Percentiles rank a stretch among this genome's conserved stretches.
Conservation (phyloP, 2,888 invertebrate genomes). For the Phyllotreta striolata region DNA sequence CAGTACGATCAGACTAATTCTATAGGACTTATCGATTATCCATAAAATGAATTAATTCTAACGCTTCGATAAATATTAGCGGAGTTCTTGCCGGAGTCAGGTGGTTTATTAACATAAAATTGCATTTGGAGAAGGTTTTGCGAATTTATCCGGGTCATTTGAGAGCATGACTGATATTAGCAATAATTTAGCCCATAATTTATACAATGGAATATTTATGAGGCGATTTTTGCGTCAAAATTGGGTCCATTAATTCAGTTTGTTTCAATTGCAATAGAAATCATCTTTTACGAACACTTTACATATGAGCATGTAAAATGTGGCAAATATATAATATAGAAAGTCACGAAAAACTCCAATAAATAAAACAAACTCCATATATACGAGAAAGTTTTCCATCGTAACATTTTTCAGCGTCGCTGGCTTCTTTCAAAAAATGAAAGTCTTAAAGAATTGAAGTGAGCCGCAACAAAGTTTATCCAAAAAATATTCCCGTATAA, state of each 20-base stretch:
- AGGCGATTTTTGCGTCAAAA: too few relatives aligned
- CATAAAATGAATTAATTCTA: conserved; percentile 38
- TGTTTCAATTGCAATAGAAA: too few relatives aligned
- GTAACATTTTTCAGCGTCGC: conserved; percentile 27
- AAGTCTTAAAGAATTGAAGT: conserved; percentile 29
- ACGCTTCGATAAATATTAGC: conserved; percentile 33
- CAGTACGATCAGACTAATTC: conserved; percentile 34
- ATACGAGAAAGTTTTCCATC: conserved; percentile 11
- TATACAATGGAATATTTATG: too few relatives aligned
- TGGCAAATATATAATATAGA: too few relatives aligned
- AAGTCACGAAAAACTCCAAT: conserved; percentile 1
- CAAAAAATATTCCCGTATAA: conserved; percentile 28
- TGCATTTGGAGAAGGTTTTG: conserved; percentile 25
- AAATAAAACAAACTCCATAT: conserved; percentile 7
- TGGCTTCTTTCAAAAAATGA: conserved; percentile 20
- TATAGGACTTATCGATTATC: conserved; percentile 34
- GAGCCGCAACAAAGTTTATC: conserved; percentile 26
- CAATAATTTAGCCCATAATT: too few relatives aligned
- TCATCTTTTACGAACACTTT: too few relatives aligned
- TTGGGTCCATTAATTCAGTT: too few relatives aligned
- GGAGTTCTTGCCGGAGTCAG: conserved; percentile 11
- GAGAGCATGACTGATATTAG: not conserved
- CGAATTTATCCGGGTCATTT: not conserved
- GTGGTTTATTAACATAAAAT: conserved; percentile 26
- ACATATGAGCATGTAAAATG: too few relatives aligned